Base-by-base conservation (phyloP, 2,113 vertebrate species). In the Sinocyclocheilus anophthalmus region DNA sequence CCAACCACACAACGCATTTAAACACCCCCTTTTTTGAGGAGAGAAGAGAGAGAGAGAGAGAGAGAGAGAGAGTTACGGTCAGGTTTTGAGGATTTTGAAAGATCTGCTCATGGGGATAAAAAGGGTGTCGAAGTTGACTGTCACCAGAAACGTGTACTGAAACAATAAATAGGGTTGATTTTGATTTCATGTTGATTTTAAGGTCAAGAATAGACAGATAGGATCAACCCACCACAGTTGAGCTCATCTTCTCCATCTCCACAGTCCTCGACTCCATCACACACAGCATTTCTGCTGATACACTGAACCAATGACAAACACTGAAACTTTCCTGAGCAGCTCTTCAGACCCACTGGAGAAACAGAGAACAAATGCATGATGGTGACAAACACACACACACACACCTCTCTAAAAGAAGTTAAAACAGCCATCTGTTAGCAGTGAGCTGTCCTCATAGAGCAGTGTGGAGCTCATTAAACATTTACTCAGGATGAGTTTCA, bases 231-330 rank as follows among this genome's bases (percentile, higher is more conserved):
- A 91, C 91, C 90, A 88, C 91, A 92, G 85, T 85, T 90, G 33
- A 92, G 89, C 67, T 92, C 90, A 53, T 92, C 91, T 39, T 90
- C 90, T 69, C 90, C 91, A n/a, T 86, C 70, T 16, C 48, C 63
- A 61, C 91, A 92, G 86, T 92, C 90, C 22, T 84, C 33, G 0
- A 88, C 85, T 61, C 89, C 91, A 20, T 92, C 90, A 82, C 91
- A 92, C 63, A 88, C 81, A 16, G 90, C 89, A 48, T 85, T 59
- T 61, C 73, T 83, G 20, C 61, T 88, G 83, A 92, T 87, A 69
- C 91, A 92, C 73, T 59, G 76, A n/a, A 72, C 45, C 4, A 87
- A 89, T 11, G 85, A 88, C 50, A 76, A 70, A 48, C 91, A 92
- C 61, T 20, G 87, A 72, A 92, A 91, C 84, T 91, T 92, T 81